Percentiles rank a stretch among this genome's conserved stretches.
Conservation (phyloP, 2,113 vertebrate species). For the Benitochromis conjunctus region DNA sequence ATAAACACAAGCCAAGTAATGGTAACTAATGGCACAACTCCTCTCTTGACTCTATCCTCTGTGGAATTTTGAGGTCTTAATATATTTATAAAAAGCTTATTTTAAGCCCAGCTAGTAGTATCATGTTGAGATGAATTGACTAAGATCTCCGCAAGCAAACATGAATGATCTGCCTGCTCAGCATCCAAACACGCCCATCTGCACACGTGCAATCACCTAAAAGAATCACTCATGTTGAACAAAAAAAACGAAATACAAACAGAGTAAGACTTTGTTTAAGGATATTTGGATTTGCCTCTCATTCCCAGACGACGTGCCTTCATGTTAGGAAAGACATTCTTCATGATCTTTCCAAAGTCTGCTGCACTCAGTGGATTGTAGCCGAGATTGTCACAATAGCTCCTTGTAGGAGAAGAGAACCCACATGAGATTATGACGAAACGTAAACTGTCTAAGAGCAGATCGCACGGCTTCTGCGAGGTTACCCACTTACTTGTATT, state of each 20-base stretch:
- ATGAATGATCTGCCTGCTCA: not conserved
- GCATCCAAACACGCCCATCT: not conserved
- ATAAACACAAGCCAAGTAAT: not conserved
- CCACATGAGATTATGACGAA: not conserved
- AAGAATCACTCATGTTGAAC: not conserved
- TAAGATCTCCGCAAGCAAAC: not conserved
- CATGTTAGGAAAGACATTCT: conserved; percentile 99
- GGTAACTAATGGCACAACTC: not conserved
- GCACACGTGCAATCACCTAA: not conserved
- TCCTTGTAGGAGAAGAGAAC: conserved; percentile 76
- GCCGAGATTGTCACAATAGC: conserved; percentile 99
- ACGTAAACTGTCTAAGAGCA: not conserved
- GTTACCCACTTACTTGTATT: conserved; percentile 90
- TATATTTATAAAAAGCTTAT: not conserved
- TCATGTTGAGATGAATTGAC: not conserved
- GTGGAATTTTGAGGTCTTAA: not conserved
- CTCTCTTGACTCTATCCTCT: not conserved
- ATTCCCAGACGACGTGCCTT: conserved; percentile 98
- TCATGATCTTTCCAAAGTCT: conserved; percentile 99
- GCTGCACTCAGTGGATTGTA: conserved; percentile 98
- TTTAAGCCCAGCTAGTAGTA: not conserved
- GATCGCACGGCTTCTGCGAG: not conserved
- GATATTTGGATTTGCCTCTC: conserved; percentile 99
- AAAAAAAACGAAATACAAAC: not conserved
- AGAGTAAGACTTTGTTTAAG: conserved; percentile 68